Base-by-base conservation (phyloP, 2,113 vertebrate genomes). In the Syngnathus scovelli region DNA sequence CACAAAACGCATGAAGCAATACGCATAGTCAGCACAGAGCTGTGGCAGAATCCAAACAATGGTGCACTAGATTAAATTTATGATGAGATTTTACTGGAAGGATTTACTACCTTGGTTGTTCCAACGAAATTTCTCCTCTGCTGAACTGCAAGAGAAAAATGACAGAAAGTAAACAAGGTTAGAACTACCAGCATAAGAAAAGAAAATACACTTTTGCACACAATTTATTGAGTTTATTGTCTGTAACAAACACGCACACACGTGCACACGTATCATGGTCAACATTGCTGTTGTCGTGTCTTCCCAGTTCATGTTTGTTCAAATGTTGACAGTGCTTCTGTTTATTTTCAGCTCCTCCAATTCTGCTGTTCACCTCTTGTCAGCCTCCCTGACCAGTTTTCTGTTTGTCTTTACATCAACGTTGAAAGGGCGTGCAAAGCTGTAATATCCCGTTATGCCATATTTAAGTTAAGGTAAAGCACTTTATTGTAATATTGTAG, bases 101-200 rank as follows among this genome's bases (percentile, higher is more conserved):
- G 27, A 56, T 60, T 70, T 37, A 66, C 76, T 93, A 98, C 97
- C 97, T 98, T 98, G 96, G 75, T 95, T 94, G 87, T 98, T 97
- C 97, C 97, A 98, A 76, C 95, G 95, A 85, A 98, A 98, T 82
- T 96, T 96, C 78, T 99, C 97, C 86, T 98, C 97, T 67, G 94
- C 91, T 76, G 97, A 99, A 91, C 97, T 99, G 90, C 33, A 84
- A 80, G 85, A 92, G 74, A 64, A 80, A 86, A 86, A 77, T 8
- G 60, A 82, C 48, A 81, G 43, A 76, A 51, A 67, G 58, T 58
- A 74, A 61, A 77, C 11, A 11, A 15, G 6, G 64, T 89, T 74
- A 79, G 56, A 75, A 59, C 66, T 6, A 58, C 43, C 19, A 51
- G 16, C 23, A 60, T 48, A 33, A 39, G 65, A n/a, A 0, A 41